A percentile compares a stretch with the other conserved stretches of the same genome.
phyloP scores from a whole-genome alignment of 2,113 vertebrate species.

The Chiloscyllium plagiosum region DNA sequence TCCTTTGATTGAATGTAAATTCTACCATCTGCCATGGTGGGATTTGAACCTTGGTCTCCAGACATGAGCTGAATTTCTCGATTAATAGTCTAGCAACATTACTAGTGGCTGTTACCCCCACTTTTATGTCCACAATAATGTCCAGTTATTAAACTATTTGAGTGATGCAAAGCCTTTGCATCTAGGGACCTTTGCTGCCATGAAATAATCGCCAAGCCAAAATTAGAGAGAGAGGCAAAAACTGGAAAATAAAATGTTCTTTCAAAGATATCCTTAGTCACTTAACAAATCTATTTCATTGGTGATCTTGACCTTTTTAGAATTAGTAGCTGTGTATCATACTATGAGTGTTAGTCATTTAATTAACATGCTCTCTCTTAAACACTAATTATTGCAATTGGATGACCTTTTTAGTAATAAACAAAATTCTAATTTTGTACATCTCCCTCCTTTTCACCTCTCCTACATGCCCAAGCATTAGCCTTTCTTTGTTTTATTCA shows the following conservation, averaged over 20 bases:
- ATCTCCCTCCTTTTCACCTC: not conserved
- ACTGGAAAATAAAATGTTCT: not conserved
- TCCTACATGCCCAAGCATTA: not conserved
- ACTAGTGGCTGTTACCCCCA: too few relatives aligned
- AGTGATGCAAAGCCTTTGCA: not conserved
- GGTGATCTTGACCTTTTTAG: not conserved
- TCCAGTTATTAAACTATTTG: not conserved
- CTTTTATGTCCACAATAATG: not conserved
- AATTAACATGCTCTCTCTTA: not conserved
- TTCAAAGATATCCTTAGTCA: not conserved
- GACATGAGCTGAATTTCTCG: too few relatives aligned
- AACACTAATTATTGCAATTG: not conserved
- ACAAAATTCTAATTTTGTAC: not conserved
- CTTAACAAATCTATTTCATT: not conserved
- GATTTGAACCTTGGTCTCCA: too few relatives aligned
- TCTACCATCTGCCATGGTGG: too few relatives aligned
- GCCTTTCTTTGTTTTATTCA: constrained; percentile 4
- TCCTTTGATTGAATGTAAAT: too few relatives aligned
- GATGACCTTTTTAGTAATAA: not conserved
- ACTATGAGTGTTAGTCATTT: not conserved
- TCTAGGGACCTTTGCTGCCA: not conserved
- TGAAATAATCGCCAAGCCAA: not conserved
- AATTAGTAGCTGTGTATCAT: not conserved
- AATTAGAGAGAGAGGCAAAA: not conserved
- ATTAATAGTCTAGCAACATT: too few relatives aligned